phyloP scores from a whole-genome alignment of 1,140 invertebrate genomes.

The Papilio dardanus region DNA sequence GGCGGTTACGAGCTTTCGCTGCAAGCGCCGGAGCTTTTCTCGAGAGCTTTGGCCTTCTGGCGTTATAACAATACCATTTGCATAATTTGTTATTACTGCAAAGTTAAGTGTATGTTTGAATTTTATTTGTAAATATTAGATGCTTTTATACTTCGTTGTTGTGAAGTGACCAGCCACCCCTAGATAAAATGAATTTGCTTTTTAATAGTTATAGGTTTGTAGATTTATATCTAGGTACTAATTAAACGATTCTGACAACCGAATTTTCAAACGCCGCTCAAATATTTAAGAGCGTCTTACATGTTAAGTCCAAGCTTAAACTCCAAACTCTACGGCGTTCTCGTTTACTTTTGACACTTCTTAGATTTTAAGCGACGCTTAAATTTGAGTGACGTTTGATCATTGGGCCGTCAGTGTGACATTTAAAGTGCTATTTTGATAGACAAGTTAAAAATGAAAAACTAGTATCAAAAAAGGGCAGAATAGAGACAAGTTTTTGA shows the following conservation, averaged over 20 bases:
- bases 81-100: constrained; percentile 9
- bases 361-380: too few species aligned
- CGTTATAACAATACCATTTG: constrained; percentile 3
- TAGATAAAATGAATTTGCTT: too few species aligned
- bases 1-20: neutral
- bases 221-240: neutral
- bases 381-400: too few species aligned
- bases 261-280: too few species aligned
- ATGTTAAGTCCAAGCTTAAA: too few species aligned
- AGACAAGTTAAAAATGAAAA: neutral
- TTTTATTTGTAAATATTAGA: constrained; percentile 10
- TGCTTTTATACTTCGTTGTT: neutral
- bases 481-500: constrained; percentile 2
- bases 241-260: too few species aligned
- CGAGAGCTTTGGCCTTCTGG: constrained; percentile 7
- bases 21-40: neutral
- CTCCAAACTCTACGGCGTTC: too few species aligned
- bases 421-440: too few species aligned
- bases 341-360: too few species aligned
- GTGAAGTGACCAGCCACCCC: neutral
- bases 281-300: too few species aligned
- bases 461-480: neutral
- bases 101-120: constrained; percentile 1
- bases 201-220: neutral
- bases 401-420: too few species aligned